Conservation (phyloP, 2,888 invertebrate genomes). For the Zygothrica quintamaculata region DNA sequence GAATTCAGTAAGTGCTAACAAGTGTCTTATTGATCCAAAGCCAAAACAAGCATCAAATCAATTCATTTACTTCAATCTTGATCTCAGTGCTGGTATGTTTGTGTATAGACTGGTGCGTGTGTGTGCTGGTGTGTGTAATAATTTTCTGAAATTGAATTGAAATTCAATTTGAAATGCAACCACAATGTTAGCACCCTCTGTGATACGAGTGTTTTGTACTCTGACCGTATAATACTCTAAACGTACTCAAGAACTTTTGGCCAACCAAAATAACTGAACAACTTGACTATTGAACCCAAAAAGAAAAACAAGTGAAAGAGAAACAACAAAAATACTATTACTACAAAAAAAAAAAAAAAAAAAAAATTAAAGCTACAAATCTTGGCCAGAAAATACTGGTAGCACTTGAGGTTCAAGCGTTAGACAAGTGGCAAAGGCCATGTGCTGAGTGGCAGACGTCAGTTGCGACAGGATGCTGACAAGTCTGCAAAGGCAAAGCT, state of each 20-base stretch:
- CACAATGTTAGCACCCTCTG: constrained; percentile 14
- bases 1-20: constrained; percentile 67
- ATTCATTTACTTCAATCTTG: constrained; percentile 56
- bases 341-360: no score
- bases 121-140: constrained; percentile 9
- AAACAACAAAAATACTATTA: no score
- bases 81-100: constrained; percentile 5
- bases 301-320: constrained; percentile 6
- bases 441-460: constrained; percentile 71
- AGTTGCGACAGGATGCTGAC: constrained; percentile 69
- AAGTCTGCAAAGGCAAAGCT: constrained; percentile 50
- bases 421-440: constrained; percentile 41
- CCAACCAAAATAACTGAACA: not conserved
- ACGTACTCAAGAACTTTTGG: constrained; percentile 1
- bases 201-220: constrained; percentile 1
- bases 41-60: constrained; percentile 56
- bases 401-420: constrained; percentile 52
- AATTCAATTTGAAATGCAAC: constrained; percentile 23
- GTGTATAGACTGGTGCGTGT: constrained; percentile 11
- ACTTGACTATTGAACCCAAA: constrained; percentile 71
- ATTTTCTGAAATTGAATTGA: constrained; percentile 38
- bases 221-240: not conserved
- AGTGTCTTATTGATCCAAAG: constrained; percentile 62
- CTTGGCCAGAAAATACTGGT: constrained; percentile 46
- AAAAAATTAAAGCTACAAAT: constrained; percentile 52